A percentile compares a stretch with the other conserved stretches of the same genome.
phyloP scores from a whole-genome alignment of 2,113 vertebrate species.

The Rynchops niger region DNA sequence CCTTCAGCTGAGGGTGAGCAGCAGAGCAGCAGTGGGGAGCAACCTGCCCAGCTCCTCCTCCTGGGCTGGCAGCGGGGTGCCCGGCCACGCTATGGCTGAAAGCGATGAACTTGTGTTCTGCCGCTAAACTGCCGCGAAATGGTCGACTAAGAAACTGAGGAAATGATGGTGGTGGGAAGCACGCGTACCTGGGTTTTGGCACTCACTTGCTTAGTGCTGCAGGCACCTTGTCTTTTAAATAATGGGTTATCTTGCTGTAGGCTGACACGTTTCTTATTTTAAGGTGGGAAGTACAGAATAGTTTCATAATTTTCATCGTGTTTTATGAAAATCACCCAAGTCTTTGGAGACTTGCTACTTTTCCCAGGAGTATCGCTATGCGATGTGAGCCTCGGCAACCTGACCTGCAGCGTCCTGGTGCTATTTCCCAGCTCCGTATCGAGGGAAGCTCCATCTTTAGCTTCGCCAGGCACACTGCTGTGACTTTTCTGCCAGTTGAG shows the following conservation, averaged over 20 bases:
- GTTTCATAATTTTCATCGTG: neutral
- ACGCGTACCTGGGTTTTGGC: rapidly evolving
- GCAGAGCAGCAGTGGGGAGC: neutral
- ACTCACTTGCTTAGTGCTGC: neutral
- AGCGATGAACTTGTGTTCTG: neutral
- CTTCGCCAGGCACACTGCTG: neutral
- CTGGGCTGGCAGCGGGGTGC: rapidly evolving
- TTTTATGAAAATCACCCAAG: neutral
- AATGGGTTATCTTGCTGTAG: neutral
- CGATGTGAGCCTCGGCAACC: neutral
- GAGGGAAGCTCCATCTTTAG: neutral
- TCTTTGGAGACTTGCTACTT: neutral
- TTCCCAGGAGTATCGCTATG: neutral
- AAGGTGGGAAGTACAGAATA: neutral
- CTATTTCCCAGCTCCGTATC: neutral
- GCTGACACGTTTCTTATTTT: neutral
- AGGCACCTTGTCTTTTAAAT: neutral
- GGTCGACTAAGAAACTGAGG: neutral
- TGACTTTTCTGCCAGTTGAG: neutral
- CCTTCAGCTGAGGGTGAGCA: neutral
- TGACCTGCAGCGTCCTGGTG: neutral
- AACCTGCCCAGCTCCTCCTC: neutral
- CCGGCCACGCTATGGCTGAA: neutral
- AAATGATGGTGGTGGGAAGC: neutral
- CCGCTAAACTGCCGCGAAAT: neutral